A percentile compares a stretch with the other conserved stretches of the same genome.
Conservation (phyloP, 1,140 invertebrate species). For the Zophobas morio region DNA sequence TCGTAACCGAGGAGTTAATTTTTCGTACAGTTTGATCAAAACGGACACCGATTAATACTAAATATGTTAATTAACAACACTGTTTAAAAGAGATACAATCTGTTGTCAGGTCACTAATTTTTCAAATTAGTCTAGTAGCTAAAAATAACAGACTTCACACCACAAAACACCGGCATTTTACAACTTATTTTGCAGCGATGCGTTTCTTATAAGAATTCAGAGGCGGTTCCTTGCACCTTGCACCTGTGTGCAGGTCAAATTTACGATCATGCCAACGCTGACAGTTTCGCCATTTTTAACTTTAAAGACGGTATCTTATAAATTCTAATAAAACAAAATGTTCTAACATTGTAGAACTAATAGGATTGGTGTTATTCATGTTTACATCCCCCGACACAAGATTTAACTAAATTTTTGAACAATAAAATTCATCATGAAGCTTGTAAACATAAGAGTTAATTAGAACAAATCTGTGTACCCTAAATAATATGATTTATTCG, state of each 20-base stretch:
- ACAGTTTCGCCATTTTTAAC: constrained; percentile 18
- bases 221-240: not conserved
- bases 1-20: too few species aligned
- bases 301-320: not conserved
- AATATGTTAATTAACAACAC: too few species aligned
- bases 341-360: not conserved
- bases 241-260: constrained; percentile 15
- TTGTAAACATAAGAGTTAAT: too few species aligned
- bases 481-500: constrained; percentile 30
- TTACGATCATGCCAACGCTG: constrained; percentile 8
- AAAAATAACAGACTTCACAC: not conserved
- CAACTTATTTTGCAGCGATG: constrained; percentile 14
- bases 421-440: too few species aligned
- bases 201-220: constrained; percentile 18
- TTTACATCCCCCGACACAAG: too few species aligned
- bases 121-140: too few species aligned
- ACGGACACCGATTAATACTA: too few species aligned
- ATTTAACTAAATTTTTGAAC: too few species aligned
- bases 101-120: not conserved
- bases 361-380: not conserved
- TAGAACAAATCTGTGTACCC: too few species aligned
- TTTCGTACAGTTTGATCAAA: too few species aligned
- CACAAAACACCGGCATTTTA: constrained; percentile 4
- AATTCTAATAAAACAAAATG: not conserved
- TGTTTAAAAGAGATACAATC: too few species aligned